These are phyloP conservation scores for Ophonus ardosiacus DNA, from an alignment of 2,888 invertebrate species.

Conservation along the genomic window DNA sequence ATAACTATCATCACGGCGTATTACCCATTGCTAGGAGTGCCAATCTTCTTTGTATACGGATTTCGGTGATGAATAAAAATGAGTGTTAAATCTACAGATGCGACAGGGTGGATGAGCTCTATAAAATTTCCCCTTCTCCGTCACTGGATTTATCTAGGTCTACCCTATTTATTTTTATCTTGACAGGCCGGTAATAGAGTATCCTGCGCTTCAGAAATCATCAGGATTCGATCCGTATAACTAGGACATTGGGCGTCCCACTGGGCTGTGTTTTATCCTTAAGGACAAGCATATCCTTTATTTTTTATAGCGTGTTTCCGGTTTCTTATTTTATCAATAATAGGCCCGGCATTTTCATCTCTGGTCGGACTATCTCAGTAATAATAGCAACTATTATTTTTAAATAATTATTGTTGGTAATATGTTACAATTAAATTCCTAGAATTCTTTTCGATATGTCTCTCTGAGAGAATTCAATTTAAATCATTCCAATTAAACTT, in stretches of 20 bases:
- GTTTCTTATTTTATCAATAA: no score
- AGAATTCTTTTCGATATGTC: background rate
- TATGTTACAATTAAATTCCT: background rate
- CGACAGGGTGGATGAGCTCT: background rate
- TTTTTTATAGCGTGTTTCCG: no score
- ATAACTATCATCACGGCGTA: no score
- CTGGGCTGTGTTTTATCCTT: background rate
- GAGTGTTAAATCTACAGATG: no score
- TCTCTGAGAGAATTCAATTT: background rate
- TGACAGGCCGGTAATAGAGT: constrained; percentile 22
- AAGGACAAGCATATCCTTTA: background rate
- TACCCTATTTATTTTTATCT: background rate
- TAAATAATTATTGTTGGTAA: no score
- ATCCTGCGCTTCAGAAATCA: background rate
- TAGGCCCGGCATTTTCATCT: no score
- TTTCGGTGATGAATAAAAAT: no score
- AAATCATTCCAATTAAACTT: background rate
- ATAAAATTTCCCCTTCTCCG: background rate
- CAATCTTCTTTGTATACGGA: no score
- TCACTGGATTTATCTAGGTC: background rate
- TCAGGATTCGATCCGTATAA: background rate
- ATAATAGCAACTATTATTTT: no score
- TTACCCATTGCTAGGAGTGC: no score
- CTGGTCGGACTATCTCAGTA: no score
- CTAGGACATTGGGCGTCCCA: background rate